These are phyloP conservation scores for Formicarius rufipectus DNA, from an alignment of 2,113 vertebrate genomes.

Conservation along the genomic window DNA sequence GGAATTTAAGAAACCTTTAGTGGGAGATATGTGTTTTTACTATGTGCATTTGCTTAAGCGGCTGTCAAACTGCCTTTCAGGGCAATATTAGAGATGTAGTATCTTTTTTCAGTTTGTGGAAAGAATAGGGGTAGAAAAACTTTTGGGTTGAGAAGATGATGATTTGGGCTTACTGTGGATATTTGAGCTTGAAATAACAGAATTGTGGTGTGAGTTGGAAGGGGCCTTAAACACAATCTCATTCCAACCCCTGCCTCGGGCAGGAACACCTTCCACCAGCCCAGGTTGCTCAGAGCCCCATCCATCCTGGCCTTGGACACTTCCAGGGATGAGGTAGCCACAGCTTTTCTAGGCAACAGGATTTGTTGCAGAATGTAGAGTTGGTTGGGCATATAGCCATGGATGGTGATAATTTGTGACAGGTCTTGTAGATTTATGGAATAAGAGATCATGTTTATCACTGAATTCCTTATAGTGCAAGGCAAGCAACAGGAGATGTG, in stretches of 20 bases:
- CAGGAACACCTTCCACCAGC: not conserved
- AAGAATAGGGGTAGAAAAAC: not conserved
- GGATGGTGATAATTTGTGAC: not conserved
- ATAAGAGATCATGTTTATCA: not conserved
- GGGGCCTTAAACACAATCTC: too few species aligned
- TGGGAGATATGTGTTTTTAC: not conserved
- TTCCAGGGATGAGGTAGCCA: not conserved
- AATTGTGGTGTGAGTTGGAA: not conserved
- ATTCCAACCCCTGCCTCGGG: not conserved
- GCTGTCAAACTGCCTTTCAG: not conserved
- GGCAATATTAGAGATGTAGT: not conserved
- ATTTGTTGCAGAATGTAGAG: not conserved
- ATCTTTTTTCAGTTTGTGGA: not conserved
- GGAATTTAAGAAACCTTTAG: not conserved
- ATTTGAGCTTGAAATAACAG: not conserved
- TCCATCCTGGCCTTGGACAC: not conserved
- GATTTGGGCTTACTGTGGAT: not conserved
- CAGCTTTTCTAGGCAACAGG: not conserved
- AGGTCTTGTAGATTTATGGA: not conserved
- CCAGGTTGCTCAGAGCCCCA: not conserved
- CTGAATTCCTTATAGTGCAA: not conserved
- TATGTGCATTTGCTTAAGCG: not conserved
- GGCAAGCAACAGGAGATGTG: not conserved
- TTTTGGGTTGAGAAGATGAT: not conserved
- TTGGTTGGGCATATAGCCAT: fast-evolving